Percentiles rank a stretch among this genome's conserved stretches.
phyloP scores from a whole-genome alignment of 2,797 vertebrate species.

The Carapus acus region DNA sequence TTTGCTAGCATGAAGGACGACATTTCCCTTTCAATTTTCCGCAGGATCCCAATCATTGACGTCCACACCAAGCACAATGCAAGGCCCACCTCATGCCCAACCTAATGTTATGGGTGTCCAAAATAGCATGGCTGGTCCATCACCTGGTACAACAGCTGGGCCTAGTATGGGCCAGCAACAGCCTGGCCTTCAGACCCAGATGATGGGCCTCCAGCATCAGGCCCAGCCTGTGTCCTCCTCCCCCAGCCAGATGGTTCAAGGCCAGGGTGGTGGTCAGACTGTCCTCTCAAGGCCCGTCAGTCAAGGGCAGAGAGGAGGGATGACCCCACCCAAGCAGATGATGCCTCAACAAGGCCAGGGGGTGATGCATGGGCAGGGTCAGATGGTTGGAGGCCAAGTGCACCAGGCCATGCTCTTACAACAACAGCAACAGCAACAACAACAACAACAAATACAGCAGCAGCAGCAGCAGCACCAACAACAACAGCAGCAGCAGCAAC shows the following conservation, averaged over 20 bases:
- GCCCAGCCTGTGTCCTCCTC: conserved; percentile 90
- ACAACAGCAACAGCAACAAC: conserved; percentile 70
- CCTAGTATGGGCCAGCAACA: conserved; percentile 84
- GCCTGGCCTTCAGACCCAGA: conserved; percentile 88
- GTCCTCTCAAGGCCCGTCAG: conserved; percentile 86
- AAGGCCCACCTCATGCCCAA: conserved; percentile 83
- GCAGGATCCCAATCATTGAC: conserved; percentile 82
- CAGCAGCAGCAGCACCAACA: conserved; percentile 72
- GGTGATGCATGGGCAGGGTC: conserved; percentile 90
- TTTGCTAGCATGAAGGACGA: background rate
- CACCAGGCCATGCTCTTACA: conserved; percentile 90
- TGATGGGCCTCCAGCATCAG: conserved; percentile 97
- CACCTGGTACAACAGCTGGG: conserved; percentile 76
- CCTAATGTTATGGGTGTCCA: conserved; percentile 87
- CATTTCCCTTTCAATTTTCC: conserved; percentile 42
- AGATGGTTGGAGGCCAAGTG: conserved; percentile 89
- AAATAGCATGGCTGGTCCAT: conserved; percentile 81
- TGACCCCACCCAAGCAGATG: conserved; percentile 97
- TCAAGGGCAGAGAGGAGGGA: conserved; percentile 88
- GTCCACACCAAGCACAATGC: conserved; percentile 85
- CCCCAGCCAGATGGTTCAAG: conserved; percentile 91
- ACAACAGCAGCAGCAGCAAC: conserved; percentile 71
- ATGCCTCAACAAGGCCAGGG: conserved; percentile 92
- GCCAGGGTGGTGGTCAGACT: conserved; percentile 90
- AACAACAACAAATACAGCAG: no score